Percentiles rank a stretch among this genome's conserved stretches.
phyloP scores from a whole-genome alignment of 2,888 invertebrate species.

The Callosobruchus maculatus region DNA sequence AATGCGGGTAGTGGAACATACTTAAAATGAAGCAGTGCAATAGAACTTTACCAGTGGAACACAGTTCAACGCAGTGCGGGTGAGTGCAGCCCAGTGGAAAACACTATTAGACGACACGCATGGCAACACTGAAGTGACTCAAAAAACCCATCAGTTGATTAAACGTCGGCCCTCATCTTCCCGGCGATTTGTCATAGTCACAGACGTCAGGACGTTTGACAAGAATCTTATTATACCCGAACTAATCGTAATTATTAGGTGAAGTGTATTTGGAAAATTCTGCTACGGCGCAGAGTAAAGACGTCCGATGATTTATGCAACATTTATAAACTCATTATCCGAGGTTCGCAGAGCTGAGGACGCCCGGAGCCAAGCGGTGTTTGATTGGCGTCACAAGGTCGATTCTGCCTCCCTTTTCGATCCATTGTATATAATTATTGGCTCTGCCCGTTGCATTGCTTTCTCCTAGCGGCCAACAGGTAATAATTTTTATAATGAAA shows the following conservation, averaged over 20 bases:
- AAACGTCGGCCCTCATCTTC: neutral
- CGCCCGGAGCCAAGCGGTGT: conserved; percentile 43
- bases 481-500: conserved; percentile 39
- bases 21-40: no score
- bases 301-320: conserved; percentile 47
- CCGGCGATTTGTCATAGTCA: neutral
- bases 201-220: neutral
- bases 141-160: conserved; percentile 26
- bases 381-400: conserved; percentile 50
- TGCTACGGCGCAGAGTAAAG: neutral
- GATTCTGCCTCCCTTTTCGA: conserved; percentile 38
- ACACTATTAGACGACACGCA: no score
- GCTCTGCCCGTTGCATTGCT: conserved; percentile 30
- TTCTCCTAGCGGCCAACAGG: conserved; percentile 30
- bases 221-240: conserved; percentile 31
- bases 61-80: no score
- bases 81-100: no score
- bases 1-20: no score
- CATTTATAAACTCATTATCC: conserved; percentile 54
- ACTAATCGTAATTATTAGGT: conserved; percentile 40
- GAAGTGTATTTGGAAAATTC: conserved; percentile 31
- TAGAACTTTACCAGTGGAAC: no score
- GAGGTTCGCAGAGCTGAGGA: conserved; percentile 24
- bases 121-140: neutral
- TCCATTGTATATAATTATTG: conserved; percentile 44